These are phyloP conservation scores for Hippotragus niger DNA, from an alignment of 2,113 vertebrate species.

Conservation along the genomic window DNA sequence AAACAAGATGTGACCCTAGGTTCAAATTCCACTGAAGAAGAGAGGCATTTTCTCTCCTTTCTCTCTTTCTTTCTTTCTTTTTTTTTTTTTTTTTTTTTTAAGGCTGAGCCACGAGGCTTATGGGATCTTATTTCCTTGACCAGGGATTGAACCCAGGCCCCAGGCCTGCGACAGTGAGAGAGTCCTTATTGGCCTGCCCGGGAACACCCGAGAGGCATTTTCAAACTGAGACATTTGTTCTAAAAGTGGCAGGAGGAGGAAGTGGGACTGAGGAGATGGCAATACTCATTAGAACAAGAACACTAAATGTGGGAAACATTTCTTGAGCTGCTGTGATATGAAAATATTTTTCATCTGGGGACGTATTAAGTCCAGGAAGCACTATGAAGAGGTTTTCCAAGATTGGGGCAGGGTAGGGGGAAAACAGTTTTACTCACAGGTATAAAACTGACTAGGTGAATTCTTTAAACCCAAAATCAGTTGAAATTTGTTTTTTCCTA, in stretches of 20 bases:
- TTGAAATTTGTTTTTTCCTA: conserved; percentile 28
- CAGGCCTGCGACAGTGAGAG: rapidly evolving
- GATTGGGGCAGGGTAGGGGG: background rate
- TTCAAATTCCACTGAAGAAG: background rate
- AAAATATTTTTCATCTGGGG: background rate
- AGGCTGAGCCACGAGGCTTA: background rate
- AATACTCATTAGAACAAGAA: background rate
- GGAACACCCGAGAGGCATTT: background rate
- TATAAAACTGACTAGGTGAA: background rate
- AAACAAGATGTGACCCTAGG: background rate
- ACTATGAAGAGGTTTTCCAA: background rate
- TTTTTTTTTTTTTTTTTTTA: background rate
- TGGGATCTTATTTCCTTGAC: background rate
- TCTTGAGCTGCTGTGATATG: background rate
- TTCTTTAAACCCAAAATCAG: background rate
- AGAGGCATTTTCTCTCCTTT: background rate
- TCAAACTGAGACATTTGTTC: background rate
- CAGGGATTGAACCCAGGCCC: background rate
- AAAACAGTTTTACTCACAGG: background rate
- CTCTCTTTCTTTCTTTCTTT: background rate
- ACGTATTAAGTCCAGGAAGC: background rate
- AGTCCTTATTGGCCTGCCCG: background rate
- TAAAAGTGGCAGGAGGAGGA: background rate
- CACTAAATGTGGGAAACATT: background rate
- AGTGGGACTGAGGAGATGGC: background rate